These are phyloP conservation scores for fruit fly (Drosophila melanogaster) DNA, from an alignment of 1,140 invertebrate species.

Conservation along the genomic window DNA sequence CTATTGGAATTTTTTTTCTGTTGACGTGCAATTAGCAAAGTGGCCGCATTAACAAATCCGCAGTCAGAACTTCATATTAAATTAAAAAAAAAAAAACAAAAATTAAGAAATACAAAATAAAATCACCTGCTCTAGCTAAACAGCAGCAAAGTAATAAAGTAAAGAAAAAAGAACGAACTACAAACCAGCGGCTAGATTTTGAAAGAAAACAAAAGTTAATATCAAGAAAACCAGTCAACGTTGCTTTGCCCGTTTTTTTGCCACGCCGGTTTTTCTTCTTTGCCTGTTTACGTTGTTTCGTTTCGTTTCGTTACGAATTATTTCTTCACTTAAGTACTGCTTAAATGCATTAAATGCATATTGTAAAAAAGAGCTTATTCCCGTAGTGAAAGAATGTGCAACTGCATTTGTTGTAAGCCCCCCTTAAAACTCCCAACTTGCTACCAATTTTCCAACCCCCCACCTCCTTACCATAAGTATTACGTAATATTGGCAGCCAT, in stretches of 20 bases:
- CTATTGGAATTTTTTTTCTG: slow-evolving; percentile 42
- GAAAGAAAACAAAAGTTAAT: slow-evolving; percentile 21
- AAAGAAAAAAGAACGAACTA: neutral
- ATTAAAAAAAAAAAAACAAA: slow-evolving; percentile 4
- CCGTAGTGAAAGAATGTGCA: slow-evolving; percentile 12
- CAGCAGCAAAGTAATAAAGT: neutral
- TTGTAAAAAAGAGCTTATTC: neutral
- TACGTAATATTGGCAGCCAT: no score
- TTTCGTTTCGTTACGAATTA: neutral
- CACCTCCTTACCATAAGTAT: no score
- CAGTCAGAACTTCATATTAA: slow-evolving; percentile 4
- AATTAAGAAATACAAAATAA: slow-evolving; percentile 3
- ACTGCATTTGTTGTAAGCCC: slow-evolving; percentile 12
- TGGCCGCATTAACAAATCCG: slow-evolving; percentile 35
- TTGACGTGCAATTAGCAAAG: slow-evolving; percentile 61
- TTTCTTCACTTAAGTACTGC: neutral
- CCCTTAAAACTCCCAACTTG: neutral
- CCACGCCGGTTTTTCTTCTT: slow-evolving; percentile 65
- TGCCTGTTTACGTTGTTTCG: slow-evolving; percentile 5
- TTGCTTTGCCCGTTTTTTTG: slow-evolving; percentile 36
- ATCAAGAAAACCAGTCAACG: slow-evolving; percentile 22
- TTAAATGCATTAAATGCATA: slow-evolving; percentile 7
- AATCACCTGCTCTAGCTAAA: slow-evolving; percentile 9
- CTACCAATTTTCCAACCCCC: neutral
- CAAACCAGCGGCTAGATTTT: neutral